A percentile compares a stretch with the other conserved stretches of the same genome.
These are phyloP conservation scores for Pachyuromys duprasi DNA, from an alignment of 2,797 vertebrate genomes.

Conservation along the genomic window DNA sequence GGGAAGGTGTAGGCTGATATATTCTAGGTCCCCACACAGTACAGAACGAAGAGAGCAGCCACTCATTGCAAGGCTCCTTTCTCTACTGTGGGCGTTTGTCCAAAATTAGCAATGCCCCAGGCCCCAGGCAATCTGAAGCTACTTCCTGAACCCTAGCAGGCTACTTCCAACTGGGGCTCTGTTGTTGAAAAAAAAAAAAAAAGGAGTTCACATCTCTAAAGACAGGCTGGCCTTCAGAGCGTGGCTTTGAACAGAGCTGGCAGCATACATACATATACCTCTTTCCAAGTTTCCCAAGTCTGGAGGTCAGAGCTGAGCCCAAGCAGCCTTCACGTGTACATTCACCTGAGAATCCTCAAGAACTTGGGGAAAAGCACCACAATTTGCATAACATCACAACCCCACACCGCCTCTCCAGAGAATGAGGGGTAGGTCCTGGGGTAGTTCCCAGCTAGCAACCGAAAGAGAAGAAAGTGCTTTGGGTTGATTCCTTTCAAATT, in stretches of 20 bases:
- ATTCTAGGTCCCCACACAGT: background rate
- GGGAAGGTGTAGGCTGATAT: background rate
- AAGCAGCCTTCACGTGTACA: background rate
- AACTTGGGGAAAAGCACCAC: background rate
- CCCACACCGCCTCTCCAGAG: background rate
- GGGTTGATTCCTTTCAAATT: slow-evolving; percentile 65
- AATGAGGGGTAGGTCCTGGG: slow-evolving; percentile 26
- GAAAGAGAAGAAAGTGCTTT: slow-evolving; percentile 59
- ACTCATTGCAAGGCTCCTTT: slow-evolving; percentile 6
- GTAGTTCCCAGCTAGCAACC: slow-evolving; percentile 50
- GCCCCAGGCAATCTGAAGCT: slow-evolving; percentile 17
- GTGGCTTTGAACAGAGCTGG: slow-evolving; percentile 68
- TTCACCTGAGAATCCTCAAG: slow-evolving; percentile 3
- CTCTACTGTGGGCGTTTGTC: slow-evolving; percentile 37
- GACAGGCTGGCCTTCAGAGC: slow-evolving; percentile 46
- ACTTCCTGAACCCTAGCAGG: slow-evolving; percentile 59
- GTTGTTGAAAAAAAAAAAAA: background rate
- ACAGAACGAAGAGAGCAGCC: background rate
- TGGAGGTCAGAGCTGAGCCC: slow-evolving; percentile 52
- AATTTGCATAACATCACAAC: background rate
- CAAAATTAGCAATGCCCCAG: slow-evolving; percentile 70
- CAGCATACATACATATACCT: background rate
- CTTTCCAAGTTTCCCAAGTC: background rate
- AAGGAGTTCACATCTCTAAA: slow-evolving; percentile 62
- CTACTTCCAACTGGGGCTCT: slow-evolving; percentile 50